Evolutionary conservation across 2,797 vertebrate genomes (phyloP).

Genomic region (Rhinoraja longicauda): DNA sequence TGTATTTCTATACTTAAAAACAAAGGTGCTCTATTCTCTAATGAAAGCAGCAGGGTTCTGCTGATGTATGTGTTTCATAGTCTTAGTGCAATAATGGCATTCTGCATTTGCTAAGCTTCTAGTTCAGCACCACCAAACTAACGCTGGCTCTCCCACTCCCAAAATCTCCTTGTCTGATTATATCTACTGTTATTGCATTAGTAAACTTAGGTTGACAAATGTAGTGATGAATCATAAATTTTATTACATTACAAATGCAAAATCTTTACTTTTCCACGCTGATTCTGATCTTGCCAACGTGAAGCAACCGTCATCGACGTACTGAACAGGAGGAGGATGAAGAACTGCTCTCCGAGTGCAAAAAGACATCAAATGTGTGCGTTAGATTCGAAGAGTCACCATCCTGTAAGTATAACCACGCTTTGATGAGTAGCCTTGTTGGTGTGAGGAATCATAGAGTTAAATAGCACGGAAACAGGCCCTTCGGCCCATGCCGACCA

Average conservation of each 20-base stretch:
- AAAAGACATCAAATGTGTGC: conserved; percentile 69
- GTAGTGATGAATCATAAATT: neutral
- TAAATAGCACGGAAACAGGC: neutral
- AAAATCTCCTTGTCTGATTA: neutral
- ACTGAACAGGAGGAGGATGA: conserved; percentile 82
- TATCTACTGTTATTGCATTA: neutral
- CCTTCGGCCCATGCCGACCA: no score
- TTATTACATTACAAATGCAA: neutral
- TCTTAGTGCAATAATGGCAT: neutral
- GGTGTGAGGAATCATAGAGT: neutral
- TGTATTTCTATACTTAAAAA: neutral
- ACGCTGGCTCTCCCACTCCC: no score
- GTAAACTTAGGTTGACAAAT: neutral
- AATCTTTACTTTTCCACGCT: neutral
- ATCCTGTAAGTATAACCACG: conserved; percentile 62
- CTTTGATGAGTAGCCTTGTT: neutral
- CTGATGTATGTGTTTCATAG: neutral
- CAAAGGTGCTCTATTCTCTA: neutral
- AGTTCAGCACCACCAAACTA: no score
- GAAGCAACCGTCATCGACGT: conserved; percentile 72
- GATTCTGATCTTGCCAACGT: conserved; percentile 40
- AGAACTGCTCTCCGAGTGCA: conserved; percentile 72
- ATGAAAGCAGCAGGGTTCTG: neutral
- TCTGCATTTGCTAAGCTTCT: neutral
- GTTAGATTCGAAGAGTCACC: conserved; percentile 79